These are phyloP conservation scores for Aplochiton taeniatus DNA, from an alignment of 2,797 vertebrate species.

Conservation along the genomic window DNA sequence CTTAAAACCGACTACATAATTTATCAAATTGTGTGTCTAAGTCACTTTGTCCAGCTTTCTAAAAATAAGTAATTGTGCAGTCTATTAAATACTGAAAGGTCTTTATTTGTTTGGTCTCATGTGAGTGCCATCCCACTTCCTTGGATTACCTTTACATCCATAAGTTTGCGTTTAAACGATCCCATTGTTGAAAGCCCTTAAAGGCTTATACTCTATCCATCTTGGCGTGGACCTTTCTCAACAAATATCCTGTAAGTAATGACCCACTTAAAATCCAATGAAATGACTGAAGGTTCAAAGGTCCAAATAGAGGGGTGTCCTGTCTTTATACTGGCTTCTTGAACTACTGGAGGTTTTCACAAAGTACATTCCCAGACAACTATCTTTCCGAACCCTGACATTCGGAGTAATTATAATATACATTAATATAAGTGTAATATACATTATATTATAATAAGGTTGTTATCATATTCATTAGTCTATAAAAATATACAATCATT, in stretches of 20 bases:
- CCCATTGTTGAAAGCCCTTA: constrained; percentile 22
- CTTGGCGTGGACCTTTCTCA: constrained; percentile 12
- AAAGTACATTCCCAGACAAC: constrained; percentile 63
- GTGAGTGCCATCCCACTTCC: no score
- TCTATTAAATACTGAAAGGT: no score
- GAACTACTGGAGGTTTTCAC: constrained; percentile 10
- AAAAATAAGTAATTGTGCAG: no score
- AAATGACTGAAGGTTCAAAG: not conserved
- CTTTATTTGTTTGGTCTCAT: no score
- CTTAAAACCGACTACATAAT: no score
- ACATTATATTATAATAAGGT: constrained; percentile 7
- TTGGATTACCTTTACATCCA: no score
- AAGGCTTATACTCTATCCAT: constrained; percentile 7
- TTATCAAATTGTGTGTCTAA: no score
- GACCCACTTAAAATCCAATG: not conserved
- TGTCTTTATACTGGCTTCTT: no score
- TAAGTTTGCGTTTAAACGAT: not conserved
- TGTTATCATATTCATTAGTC: constrained; percentile 48
- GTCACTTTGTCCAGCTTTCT: no score
- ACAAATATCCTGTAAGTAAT: not conserved
- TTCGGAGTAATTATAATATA: constrained; percentile 70
- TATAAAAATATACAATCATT: constrained; percentile 80
- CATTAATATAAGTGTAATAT: not conserved
- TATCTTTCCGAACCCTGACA: constrained; percentile 59
- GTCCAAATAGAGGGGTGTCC: constrained; percentile 9